Conservation (phyloP, 2,888 invertebrate species). For the Steinernema scapterisci region DNA sequence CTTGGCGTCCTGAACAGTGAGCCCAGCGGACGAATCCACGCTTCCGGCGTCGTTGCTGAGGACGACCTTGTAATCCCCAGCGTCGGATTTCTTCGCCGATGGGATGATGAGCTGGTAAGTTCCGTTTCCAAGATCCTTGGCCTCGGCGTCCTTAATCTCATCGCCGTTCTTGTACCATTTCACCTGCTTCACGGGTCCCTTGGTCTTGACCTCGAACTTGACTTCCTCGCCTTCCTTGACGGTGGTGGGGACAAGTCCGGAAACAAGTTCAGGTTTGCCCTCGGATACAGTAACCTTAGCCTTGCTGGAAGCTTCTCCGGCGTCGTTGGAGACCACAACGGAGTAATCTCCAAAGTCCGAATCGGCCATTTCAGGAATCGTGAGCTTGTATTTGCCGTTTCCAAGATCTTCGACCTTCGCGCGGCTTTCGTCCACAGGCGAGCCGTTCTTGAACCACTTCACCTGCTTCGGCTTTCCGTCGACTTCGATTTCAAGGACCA, state of each 20-base stretch:
- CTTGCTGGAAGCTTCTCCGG: conserved; percentile 63
- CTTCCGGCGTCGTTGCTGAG: conserved; percentile 63
- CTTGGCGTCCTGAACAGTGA: conserved; percentile 51
- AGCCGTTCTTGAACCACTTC: conserved; percentile 75
- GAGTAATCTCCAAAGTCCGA: conserved; percentile 67
- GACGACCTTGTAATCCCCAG: conserved; percentile 60
- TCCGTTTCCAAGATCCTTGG: conserved; percentile 57
- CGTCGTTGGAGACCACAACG: conserved; percentile 66
- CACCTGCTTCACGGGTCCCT: conserved; percentile 81
- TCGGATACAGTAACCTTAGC: conserved; percentile 51
- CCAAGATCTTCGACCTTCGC: conserved; percentile 56
- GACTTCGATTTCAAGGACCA: conserved; percentile 57
- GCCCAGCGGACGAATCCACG: conserved; percentile 60
- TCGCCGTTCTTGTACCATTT: conserved; percentile 75
- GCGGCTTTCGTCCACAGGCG: conserved; percentile 43
- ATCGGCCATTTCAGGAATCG: conserved; percentile 56
- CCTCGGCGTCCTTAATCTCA: conserved; percentile 61
- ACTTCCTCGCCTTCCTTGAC: conserved; percentile 84
- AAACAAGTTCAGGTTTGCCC: conserved; percentile 72
- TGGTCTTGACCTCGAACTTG: conserved; percentile 75
- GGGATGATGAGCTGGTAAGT: conserved; percentile 58
- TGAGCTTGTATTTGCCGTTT: conserved; percentile 60
- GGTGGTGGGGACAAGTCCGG: conserved; percentile 74
- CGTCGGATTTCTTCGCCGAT: conserved; percentile 54
- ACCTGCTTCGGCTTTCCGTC: conserved; percentile 73